phyloP scores from a whole-genome alignment of 2,113 vertebrate genomes.

The Hoplias malabaricus region DNA sequence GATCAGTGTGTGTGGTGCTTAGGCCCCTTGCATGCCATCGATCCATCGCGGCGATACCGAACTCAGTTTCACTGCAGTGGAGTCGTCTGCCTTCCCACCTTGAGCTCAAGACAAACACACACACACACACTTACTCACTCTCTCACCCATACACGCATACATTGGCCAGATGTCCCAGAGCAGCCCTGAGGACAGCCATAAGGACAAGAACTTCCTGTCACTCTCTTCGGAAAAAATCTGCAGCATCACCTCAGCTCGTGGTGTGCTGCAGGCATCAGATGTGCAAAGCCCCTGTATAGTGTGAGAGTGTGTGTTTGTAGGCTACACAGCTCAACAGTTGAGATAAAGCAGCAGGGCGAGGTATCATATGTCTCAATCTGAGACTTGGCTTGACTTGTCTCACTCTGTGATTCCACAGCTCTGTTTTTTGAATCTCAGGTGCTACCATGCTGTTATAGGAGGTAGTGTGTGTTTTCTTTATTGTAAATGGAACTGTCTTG shows the following conservation, averaged over 20 bases:
- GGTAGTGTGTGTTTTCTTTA: background rate
- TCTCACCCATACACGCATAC: background rate
- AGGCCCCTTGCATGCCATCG: conserved; percentile 34
- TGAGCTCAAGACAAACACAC: conserved; percentile 12
- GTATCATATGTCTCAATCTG: background rate
- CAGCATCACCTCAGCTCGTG: conserved; percentile 8
- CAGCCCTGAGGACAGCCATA: background rate
- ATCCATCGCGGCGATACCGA: conserved; percentile 21
- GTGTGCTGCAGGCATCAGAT: background rate
- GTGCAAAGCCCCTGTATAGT: background rate
- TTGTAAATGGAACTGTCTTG: background rate
- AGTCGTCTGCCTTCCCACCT: conserved; percentile 34
- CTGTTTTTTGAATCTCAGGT: background rate
- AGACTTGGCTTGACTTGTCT: background rate
- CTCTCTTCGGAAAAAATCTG: conserved; percentile 4
- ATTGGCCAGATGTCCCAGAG: conserved; percentile 5
- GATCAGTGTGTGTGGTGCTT: conserved; percentile 9
- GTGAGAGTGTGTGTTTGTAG: background rate
- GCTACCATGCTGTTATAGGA: background rate
- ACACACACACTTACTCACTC: conserved; percentile 1
- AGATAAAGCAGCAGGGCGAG: background rate
- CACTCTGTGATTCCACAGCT: background rate
- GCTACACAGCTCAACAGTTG: background rate
- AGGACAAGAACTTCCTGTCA: background rate
- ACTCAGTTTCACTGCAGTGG: conserved; percentile 49